phyloP scores from a whole-genome alignment of 1,140 invertebrate genomes.

The Drosophila rhopaloa region DNA sequence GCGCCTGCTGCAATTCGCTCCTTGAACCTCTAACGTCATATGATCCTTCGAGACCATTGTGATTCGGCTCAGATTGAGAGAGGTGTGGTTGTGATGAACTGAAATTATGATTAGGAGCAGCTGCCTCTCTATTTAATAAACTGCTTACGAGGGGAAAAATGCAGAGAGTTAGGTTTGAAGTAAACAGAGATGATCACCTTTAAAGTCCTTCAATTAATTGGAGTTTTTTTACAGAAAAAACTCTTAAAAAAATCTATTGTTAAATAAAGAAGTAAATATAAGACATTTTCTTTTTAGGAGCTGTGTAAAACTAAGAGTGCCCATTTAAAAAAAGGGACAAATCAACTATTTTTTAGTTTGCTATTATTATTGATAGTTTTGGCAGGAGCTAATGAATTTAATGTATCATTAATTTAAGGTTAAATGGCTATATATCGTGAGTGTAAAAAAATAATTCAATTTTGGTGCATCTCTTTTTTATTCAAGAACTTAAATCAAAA shows the following conservation, averaged over 20 bases:
- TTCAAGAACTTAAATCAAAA: background rate
- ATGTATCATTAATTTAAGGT: too few species aligned
- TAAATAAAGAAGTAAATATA: background rate
- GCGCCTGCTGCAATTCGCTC: conserved; percentile 64
- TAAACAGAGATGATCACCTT: conserved; percentile 6
- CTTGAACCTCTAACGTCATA: conserved; percentile 41
- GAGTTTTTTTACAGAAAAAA: background rate
- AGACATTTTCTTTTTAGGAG: background rate
- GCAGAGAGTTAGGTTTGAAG: background rate
- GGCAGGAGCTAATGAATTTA: too few species aligned
- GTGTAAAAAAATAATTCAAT: background rate
- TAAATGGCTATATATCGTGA: too few species aligned
- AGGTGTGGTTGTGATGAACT: conserved; percentile 31
- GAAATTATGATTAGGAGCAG: conserved; percentile 34
- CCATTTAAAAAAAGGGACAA: too few species aligned
- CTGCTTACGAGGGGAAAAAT: conserved; percentile 18
- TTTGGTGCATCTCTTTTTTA: too few species aligned
- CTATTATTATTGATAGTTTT: too few species aligned
- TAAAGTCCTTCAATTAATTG: conserved; percentile 2
- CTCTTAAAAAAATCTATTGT: background rate
- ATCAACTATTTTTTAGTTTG: too few species aligned
- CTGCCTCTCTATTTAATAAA: conserved; percentile 33
- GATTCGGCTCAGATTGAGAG: conserved; percentile 20
- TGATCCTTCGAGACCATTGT: conserved; percentile 40
- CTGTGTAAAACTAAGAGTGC: too few species aligned